Percentiles rank a stretch among this genome's conserved stretches.
Conservation (phyloP, 2,888 invertebrate species). For the Acanthosepion pharaonis region DNA sequence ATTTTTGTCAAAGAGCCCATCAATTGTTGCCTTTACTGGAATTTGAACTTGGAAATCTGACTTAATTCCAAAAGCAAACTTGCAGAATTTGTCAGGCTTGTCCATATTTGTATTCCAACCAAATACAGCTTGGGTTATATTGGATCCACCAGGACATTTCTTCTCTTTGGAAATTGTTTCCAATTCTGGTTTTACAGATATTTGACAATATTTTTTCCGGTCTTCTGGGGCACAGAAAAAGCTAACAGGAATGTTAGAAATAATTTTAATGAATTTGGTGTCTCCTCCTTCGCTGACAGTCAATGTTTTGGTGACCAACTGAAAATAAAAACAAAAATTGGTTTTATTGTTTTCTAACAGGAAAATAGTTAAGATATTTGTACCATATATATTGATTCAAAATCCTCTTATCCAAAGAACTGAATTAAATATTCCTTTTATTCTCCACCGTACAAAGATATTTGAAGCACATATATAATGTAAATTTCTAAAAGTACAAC, state of each 20-base stretch:
- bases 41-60: conserved; percentile 54
- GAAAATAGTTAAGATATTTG: not conserved
- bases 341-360: not conserved
- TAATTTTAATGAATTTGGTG: conserved; percentile 51
- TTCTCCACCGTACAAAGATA: too few species aligned
- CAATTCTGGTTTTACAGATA: conserved; percentile 50
- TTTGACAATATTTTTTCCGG: conserved; percentile 55
- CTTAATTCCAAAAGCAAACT: conserved; percentile 54
- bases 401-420: too few species aligned
- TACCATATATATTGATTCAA: not conserved
- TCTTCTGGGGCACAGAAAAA: conserved; percentile 57
- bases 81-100: conserved; percentile 52
- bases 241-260: conserved; percentile 55
- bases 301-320: conserved; percentile 54
- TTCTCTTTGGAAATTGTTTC: conserved; percentile 52
- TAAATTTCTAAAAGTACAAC: too few species aligned
- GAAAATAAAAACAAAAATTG: too few species aligned
- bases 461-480: too few species aligned
- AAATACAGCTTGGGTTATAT: conserved; percentile 58
- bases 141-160: conserved; percentile 53
- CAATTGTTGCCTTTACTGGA: conserved; percentile 57
- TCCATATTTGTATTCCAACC: conserved; percentile 50
- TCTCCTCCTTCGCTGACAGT: conserved; percentile 57
- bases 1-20: conserved; percentile 58
- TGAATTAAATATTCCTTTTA: too few species aligned